Percentiles rank a stretch among this genome's conserved stretches.
Evolutionary conservation across 1,140 invertebrate species (phyloP).

Genomic region (Drosophila kohkoa): DNA sequence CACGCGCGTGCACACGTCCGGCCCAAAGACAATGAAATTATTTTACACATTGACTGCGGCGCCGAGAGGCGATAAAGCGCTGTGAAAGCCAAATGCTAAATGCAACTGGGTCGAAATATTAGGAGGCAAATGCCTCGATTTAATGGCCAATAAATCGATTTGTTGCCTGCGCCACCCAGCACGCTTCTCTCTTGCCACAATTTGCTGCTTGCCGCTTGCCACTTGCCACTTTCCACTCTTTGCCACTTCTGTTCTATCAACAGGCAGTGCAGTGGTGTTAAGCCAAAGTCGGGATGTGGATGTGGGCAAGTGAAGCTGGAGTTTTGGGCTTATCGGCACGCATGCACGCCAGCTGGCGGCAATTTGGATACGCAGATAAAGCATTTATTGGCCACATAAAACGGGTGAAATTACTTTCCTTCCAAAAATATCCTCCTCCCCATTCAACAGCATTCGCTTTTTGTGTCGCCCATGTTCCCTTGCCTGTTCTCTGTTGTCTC

Average conservation of each 20-base stretch:
- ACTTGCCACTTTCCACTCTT: not conserved
- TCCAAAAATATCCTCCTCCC: conserved; percentile 8
- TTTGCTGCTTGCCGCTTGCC: not conserved
- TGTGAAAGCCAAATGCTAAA: conserved; percentile 52
- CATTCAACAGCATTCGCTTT: conserved; percentile 7
- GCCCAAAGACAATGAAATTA: conserved; percentile 48
- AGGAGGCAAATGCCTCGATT: conserved; percentile 66
- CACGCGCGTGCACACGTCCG: conserved; percentile 39
- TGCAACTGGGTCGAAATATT: conserved; percentile 74
- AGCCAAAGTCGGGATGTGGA: not conserved
- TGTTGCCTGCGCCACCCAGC: conserved; percentile 28
- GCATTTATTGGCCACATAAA: conserved; percentile 81
- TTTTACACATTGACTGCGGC: conserved; percentile 39
- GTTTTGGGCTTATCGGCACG: conserved; percentile 70
- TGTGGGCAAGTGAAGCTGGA: not conserved
- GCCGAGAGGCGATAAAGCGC: conserved; percentile 28
- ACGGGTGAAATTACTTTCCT: conserved; percentile 73
- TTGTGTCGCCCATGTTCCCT: not conserved
- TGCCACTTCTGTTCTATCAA: conserved; percentile 3
- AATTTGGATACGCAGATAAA: conserved; percentile 80
- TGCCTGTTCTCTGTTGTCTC: not conserved
- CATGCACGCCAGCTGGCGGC: conserved; percentile 76
- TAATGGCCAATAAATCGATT: conserved; percentile 82
- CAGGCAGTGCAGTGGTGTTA: conserved; percentile 44
- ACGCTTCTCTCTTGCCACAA: not conserved